Percentiles rank a stretch among this genome's conserved stretches.
These are phyloP conservation scores for Pachliopta kotzebuea DNA, from an alignment of 2,888 invertebrate species.

Conservation along the genomic window DNA sequence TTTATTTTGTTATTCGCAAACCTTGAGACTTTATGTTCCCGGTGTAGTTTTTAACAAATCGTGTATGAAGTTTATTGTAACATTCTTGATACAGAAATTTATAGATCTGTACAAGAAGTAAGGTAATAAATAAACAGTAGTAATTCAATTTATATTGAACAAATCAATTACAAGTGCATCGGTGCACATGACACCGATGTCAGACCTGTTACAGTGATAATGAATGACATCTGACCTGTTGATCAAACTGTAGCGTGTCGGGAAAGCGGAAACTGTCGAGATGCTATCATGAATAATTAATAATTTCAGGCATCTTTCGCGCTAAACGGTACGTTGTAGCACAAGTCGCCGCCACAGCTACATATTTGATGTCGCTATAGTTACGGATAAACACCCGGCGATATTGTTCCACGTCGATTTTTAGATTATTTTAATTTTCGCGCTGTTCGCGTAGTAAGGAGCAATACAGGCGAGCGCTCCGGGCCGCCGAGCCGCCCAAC, in stretches of 20 bases:
- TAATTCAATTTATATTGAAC: not conserved
- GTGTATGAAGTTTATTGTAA: no score
- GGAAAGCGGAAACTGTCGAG: slow-evolving; percentile 41
- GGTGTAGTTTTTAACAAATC: no score
- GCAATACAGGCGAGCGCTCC: slow-evolving; percentile 34
- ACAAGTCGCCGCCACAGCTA: slow-evolving; percentile 45
- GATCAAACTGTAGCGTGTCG: slow-evolving; percentile 47
- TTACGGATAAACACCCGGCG: slow-evolving; percentile 42
- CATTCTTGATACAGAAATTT: no score
- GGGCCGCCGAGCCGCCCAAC: slow-evolving; percentile 36
- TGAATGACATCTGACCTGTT: slow-evolving; percentile 61
- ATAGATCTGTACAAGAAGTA: not conserved
- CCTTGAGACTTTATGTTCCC: no score
- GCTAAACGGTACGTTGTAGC: slow-evolving; percentile 40
- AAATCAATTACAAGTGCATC: not conserved
- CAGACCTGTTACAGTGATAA: slow-evolving; percentile 35
- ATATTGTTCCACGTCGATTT: slow-evolving; percentile 11
- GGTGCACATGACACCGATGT: slow-evolving; percentile 3
- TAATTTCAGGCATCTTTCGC: slow-evolving; percentile 51
- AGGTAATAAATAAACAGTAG: not conserved
- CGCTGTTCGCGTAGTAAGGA: slow-evolving; percentile 22
- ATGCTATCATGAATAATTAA: slow-evolving; percentile 55
- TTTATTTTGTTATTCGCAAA: no score
- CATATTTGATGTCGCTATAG: slow-evolving; percentile 33
- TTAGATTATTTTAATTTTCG: slow-evolving; percentile 26